These are phyloP conservation scores for Gallinago paraguaiae DNA, from an alignment of 2,113 vertebrate species.

Conservation along the genomic window DNA sequence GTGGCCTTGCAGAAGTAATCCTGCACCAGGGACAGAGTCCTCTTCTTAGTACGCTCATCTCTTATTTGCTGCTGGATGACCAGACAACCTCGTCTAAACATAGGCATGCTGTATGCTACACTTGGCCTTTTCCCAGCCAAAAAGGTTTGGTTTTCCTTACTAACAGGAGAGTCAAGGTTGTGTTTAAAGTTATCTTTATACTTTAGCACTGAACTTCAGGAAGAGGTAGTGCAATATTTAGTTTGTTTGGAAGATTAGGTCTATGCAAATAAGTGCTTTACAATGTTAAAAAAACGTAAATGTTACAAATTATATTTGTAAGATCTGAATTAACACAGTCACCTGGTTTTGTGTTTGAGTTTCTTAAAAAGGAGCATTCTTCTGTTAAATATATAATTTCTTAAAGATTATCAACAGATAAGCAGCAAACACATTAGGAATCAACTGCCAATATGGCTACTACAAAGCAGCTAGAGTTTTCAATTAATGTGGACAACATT, in stretches of 20 bases:
- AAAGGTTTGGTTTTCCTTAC: not conserved
- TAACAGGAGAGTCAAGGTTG: not conserved
- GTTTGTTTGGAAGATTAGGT: not conserved
- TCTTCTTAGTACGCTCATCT: not conserved
- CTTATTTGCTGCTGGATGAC: not conserved
- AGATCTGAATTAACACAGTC: not conserved
- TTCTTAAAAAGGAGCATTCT: not conserved
- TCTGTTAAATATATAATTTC: not conserved
- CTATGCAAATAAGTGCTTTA: not conserved
- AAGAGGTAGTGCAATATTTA: not conserved
- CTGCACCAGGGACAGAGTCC: not conserved
- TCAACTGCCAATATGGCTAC: not conserved
- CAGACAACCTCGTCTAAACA: not conserved
- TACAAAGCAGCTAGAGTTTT: not conserved
- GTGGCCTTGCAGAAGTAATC: constrained; percentile 36
- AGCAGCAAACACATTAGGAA: not conserved
- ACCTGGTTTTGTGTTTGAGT: not conserved
- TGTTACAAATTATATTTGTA: not conserved
- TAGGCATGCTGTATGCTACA: not conserved
- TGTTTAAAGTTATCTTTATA: not conserved
- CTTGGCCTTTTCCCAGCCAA: not conserved
- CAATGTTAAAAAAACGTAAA: not conserved
- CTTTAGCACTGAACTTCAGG: not conserved
- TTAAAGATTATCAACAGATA: not conserved
- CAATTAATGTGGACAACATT: not conserved